Conservation (phyloP, 2,113 vertebrate genomes). For the Myrmecobius fasciatus region DNA sequence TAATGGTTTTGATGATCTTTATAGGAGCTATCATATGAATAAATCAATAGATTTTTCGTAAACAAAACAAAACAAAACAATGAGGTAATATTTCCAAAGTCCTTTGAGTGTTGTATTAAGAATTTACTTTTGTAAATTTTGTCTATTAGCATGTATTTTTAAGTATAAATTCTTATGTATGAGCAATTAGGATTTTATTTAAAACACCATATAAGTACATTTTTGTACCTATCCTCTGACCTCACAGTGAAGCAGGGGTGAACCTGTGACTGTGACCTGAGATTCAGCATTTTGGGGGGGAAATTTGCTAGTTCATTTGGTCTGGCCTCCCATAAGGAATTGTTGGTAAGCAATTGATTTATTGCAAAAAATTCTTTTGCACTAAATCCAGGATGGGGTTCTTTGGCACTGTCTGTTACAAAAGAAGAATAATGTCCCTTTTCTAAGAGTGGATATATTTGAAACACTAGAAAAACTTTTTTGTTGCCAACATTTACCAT, state of each 20-base stretch:
- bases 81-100: not conserved
- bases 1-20: not conserved
- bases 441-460: conserved; percentile 8
- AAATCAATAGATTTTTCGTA: not conserved
- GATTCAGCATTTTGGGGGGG: conserved; percentile 46
- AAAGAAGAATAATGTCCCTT: not conserved
- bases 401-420: conserved; percentile 31
- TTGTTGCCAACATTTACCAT: not conserved
- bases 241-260: conserved; percentile 40
- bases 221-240: conserved; percentile 55
- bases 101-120: not conserved
- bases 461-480: conserved; percentile 8
- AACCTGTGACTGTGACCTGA: conserved; percentile 46
- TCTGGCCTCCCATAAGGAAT: conserved; percentile 60
- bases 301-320: conserved; percentile 56
- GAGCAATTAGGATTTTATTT: conserved; percentile 44
- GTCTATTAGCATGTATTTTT: not conserved
- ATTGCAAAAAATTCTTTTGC: conserved; percentile 56
- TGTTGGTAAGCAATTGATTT: conserved; percentile 60
- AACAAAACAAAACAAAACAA: not conserved
- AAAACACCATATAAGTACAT: conserved; percentile 41
- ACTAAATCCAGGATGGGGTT: conserved; percentile 67
- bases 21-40: not conserved
- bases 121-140: not conserved
- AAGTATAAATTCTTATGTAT: conserved; percentile 25